Evolutionary conservation across 2,888 invertebrate species (phyloP), one percentile per base, ranked within the genome.

Genomic region (Carcina quercana): DNA sequence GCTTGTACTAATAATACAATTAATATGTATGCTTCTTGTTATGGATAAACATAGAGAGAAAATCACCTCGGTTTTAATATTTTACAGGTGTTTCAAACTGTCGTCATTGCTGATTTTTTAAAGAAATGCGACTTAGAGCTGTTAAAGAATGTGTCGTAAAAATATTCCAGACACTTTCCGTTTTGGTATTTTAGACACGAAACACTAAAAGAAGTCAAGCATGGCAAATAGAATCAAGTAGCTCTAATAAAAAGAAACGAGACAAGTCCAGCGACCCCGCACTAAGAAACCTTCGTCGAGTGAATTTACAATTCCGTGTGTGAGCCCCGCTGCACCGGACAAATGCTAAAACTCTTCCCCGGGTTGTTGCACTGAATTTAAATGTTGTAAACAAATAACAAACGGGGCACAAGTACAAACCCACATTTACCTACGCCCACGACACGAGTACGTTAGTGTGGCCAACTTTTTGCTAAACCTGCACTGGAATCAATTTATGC

Each of bases 261-360:
- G 39, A 44, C 42, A 33, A 37, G 60, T 50, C 42, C 50, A 40
- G 41, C 54, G 55, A 59, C 52, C 59, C 43, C 50, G 40, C 31
- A 46, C 44, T 58, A 66, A 67, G 74, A 67, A 64, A 67, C 65
- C 65, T n/a, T n/a, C n/a, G 53, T 60, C 61, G 60, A 71, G 71
- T 71, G 69, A 63, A 78, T 80, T 75, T 78, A 68, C 72, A 62
- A 79, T 82, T 79, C 78, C 52, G 69, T 71, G 44, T 79, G 72
- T 69, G 68, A 70, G 65, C 69, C 69, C 59, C 64, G 61, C 63
- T 65, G 66, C 65, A 57, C 62, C 58, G 71, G 69, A 78, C 72
- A 76, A 76, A 79, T 70, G 71, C 64, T 73, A 64, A 73, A 76
- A 78, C 68, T 79, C 69, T 68, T 70, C 59, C 64, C 57, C 61